phyloP scores from a whole-genome alignment of 2,797 vertebrate species.

The Typhlichthys eigenmanni region DNA sequence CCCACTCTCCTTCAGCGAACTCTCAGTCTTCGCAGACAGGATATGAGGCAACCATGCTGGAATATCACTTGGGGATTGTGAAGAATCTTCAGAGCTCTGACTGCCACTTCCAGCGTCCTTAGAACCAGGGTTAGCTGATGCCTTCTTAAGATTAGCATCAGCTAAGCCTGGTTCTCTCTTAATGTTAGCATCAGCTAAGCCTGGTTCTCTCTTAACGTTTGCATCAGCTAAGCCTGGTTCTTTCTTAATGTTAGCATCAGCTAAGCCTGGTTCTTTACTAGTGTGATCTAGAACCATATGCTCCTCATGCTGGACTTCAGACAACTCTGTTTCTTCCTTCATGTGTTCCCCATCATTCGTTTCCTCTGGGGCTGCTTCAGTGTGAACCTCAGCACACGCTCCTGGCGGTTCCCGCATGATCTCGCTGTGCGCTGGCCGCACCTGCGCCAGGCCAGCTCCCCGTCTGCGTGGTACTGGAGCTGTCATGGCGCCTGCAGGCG shows the following conservation, averaged over 20 bases:
- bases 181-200: slow-evolving; percentile 20
- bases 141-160: slow-evolving; percentile 51
- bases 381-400: slow-evolving; percentile 4
- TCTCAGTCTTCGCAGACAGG: slow-evolving; percentile 33
- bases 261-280: slow-evolving; percentile 9
- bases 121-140: slow-evolving; percentile 42
- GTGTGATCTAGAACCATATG: neutral
- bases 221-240: slow-evolving; percentile 33
- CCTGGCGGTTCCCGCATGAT: slow-evolving; percentile 34
- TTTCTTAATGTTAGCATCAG: slow-evolving; percentile 41
- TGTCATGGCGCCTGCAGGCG: slow-evolving; percentile 20
- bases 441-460: slow-evolving; percentile 43
- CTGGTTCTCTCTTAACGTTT: slow-evolving; percentile 11
- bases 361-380: too few species aligned
- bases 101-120: slow-evolving; percentile 8
- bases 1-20: slow-evolving; percentile 13
- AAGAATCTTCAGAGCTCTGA: slow-evolving; percentile 2
- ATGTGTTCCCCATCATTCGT: too few species aligned
- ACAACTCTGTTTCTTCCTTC: too few species aligned
- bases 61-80: slow-evolving; percentile 17
- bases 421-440: slow-evolving; percentile 39
- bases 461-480: slow-evolving; percentile 15
- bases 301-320: neutral
- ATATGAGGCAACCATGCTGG: slow-evolving; percentile 16
- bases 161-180: slow-evolving; percentile 58